A percentile compares a stretch with the other conserved stretches of the same genome.
These are phyloP conservation scores for Himalopsyche tibetana DNA, from an alignment of 2,888 invertebrate genomes.

Conservation along the genomic window DNA sequence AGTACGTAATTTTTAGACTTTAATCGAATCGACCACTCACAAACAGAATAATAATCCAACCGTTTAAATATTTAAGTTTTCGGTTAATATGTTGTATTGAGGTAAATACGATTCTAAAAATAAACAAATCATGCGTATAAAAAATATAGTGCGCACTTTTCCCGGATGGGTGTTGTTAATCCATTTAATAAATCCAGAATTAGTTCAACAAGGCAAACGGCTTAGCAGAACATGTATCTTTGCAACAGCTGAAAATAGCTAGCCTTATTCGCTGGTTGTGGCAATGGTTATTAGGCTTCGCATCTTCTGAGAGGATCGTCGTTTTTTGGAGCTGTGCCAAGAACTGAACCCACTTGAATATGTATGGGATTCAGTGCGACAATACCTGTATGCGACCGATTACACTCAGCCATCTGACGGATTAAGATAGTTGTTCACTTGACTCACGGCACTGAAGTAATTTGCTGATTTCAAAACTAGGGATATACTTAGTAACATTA, in stretches of 20 bases:
- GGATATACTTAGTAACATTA: too few species aligned
- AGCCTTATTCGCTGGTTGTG: constrained; percentile 40
- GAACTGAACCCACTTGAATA: constrained; percentile 31
- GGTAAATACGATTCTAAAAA: too few species aligned
- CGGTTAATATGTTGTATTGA: too few species aligned
- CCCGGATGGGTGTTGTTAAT: too few species aligned
- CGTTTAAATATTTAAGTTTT: too few species aligned
- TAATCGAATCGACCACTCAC: too few species aligned
- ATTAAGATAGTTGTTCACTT: not conserved
- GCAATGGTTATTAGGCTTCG: constrained; percentile 35
- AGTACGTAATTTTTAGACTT: too few species aligned
- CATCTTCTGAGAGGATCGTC: constrained; percentile 31
- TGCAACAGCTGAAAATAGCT: constrained; percentile 34
- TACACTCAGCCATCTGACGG: not conserved
- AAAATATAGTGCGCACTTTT: too few species aligned
- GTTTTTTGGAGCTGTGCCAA: constrained; percentile 29
- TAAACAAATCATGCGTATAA: too few species aligned
- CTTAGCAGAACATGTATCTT: constrained; percentile 3
- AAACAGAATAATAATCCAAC: too few species aligned
- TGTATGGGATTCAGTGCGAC: constrained; percentile 34
- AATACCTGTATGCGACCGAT: not conserved
- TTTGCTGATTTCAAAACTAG: too few species aligned
- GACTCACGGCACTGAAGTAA: too few species aligned
- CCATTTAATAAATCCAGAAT: constrained; percentile 18
- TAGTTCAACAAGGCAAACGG: not conserved